Conservation (phyloP, 2,797 vertebrate genomes). For the Xiphophorus birchmanni region DNA sequence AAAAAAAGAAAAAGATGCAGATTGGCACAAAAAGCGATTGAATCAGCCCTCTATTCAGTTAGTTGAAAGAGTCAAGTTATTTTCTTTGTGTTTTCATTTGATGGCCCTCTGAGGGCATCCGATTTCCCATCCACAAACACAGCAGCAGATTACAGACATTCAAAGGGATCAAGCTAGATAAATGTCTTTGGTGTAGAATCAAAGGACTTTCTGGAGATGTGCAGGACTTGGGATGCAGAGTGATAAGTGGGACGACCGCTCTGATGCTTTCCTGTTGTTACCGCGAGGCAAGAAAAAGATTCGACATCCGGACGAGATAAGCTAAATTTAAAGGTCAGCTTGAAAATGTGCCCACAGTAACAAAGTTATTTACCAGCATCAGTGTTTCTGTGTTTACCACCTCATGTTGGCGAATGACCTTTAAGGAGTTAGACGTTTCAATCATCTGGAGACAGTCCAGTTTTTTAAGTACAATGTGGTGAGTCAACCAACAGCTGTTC, state of each 20-base stretch:
- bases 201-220: constrained; percentile 28
- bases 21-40: neutral
- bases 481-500: neutral
- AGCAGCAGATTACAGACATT: constrained; percentile 31
- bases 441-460: neutral
- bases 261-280: constrained; percentile 19
- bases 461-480: too few relatives aligned
- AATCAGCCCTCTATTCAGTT: constrained; percentile 9
- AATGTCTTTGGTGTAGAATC: constrained; percentile 35
- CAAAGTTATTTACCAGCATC: neutral
- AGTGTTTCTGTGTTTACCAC: neutral
- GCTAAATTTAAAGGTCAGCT: constrained; percentile 12
- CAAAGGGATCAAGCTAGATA: constrained; percentile 27
- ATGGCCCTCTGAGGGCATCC: constrained; percentile 7
- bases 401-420: neutral
- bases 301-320: constrained; percentile 4
- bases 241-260: constrained; percentile 21
- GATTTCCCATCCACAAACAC: constrained; percentile 14
- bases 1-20: neutral
- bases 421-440: neutral
- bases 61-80: constrained; percentile 7
- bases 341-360: neutral
- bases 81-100: constrained; percentile 25
- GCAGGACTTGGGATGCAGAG: constrained; percentile 3
- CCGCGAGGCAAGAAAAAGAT: neutral